Evolutionary conservation across 2,797 vertebrate genomes (phyloP), one percentile per base, ranked within the genome.

Genomic region (Acanthornis magna): DNA sequence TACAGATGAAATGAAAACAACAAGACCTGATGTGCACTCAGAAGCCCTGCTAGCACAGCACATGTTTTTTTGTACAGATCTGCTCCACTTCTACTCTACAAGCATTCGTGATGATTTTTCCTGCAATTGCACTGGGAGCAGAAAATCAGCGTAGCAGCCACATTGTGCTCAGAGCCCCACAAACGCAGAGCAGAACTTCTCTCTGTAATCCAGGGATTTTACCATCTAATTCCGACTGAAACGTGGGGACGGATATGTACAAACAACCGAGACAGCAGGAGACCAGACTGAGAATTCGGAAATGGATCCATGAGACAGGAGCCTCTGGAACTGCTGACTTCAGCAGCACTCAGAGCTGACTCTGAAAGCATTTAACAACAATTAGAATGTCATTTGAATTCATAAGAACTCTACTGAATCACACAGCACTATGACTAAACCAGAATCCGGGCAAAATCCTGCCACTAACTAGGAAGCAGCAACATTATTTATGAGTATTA

Each of bases 251-350:
- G 50, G 66, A 17, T 38, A 48, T 19, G 34, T 38, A 57, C 62
- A 88, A 90, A 65, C 55, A 88, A 38, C 29, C 1, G 25, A 73
- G 73, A 36, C 0, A 78, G 20, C 5, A 0, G 1, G 36, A 55
- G 19, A 73, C 30, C 38, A 61, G 36, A 38, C 62, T 42, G 21
- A 42, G 72, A 89, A 70, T 58, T 75, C 20, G 11, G 20, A 51
- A 73, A 80, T 18, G 45, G 32, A 42, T 40, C 11, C 0, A 0
- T 1, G 34, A 75, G 68, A 21, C 2, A n/a, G 34, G 20, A 92
- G 27, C 29, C 38, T 22, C 45, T 32, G 70, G 57, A 42, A 29
- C 7, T 47, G 51, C 71, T 74, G 85, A 53, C 66, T 85, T 26
- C 65, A 82, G 70, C 65, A 60, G 14, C 3, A 10, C 3, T 1